Conservation (phyloP, 64 coral and sea anemone genomes). For the Stylophora pistillata region DNA sequence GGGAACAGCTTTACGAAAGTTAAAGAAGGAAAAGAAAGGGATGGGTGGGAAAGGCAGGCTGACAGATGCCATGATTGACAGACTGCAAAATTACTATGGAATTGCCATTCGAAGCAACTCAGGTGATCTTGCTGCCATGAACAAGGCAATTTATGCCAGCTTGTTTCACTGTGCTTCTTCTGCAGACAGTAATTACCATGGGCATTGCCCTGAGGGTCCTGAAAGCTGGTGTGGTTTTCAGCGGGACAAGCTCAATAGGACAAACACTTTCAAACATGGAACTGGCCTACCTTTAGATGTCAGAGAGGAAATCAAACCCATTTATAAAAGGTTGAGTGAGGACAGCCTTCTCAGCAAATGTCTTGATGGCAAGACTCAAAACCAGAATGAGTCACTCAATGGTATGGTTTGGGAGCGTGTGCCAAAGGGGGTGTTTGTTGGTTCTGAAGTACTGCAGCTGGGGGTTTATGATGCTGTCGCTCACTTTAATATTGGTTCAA, state of each 20-base stretch:
- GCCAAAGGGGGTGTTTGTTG: conserved; percentile 37
- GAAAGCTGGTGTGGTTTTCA: conserved; percentile 48
- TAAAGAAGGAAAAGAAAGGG: conserved; percentile 39
- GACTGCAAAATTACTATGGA: too few species aligned
- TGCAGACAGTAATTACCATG: too few species aligned
- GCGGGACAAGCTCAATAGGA: background rate
- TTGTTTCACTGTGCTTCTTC: too few species aligned
- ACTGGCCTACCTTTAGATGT: background rate
- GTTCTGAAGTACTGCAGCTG: background rate
- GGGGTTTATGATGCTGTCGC: conserved; percentile 46
- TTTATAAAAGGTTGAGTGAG: too few species aligned
- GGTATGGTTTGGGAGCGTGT: conserved; percentile 40
- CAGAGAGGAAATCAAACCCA: too few species aligned
- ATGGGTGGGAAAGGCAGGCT: too few species aligned
- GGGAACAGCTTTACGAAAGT: conserved; percentile 13
- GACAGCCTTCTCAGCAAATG: too few species aligned
- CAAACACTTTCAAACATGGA: conserved; percentile 2
- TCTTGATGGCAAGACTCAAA: conserved; percentile 56
- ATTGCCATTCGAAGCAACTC: conserved; percentile 29
- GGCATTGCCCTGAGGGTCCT: too few species aligned
- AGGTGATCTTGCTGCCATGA: conserved; percentile 12
- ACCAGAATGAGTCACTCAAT: conserved; percentile 39
- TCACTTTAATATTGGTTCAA: conserved; percentile 30
- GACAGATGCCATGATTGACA: too few species aligned
- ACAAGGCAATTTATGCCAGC: too few species aligned